Conservation (phyloP, 2,113 vertebrate genomes). For the Equus quagga region DNA sequence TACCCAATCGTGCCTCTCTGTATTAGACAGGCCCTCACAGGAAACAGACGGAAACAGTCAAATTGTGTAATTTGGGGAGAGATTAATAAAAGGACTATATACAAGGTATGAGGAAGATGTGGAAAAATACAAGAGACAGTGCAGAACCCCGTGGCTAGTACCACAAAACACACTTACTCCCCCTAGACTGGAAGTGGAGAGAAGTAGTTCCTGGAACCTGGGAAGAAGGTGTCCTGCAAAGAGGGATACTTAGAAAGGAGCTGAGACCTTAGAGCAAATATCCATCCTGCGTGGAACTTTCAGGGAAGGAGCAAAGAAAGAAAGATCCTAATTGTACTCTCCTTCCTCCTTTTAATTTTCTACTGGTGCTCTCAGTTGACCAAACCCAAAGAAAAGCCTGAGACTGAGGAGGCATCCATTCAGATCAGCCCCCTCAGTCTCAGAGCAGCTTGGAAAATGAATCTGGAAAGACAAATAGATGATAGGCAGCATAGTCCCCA, state of each 20-base stretch:
- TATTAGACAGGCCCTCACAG: background rate
- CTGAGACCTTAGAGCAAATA: background rate
- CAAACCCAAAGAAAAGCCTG: background rate
- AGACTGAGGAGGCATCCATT: background rate
- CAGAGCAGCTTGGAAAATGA: background rate
- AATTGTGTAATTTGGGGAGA: background rate
- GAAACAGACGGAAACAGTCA: background rate
- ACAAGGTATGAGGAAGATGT: background rate
- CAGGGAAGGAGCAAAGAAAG: background rate
- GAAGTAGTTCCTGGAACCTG: background rate
- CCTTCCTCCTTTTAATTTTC: background rate
- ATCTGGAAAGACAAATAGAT: background rate
- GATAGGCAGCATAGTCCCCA: background rate
- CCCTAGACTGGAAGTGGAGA: background rate
- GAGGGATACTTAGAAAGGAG: background rate
- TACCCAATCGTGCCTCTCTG: background rate
- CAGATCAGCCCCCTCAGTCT: background rate
- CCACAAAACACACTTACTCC: accelerated
- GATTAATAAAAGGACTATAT: background rate
- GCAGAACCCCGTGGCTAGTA: background rate
- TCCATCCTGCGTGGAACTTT: background rate
- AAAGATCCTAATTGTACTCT: background rate
- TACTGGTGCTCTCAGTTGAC: background rate
- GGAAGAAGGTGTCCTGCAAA: background rate
- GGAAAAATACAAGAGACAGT: background rate